Percentiles rank a stretch among this genome's conserved stretches.
Conservation (phyloP, 2,113 vertebrate genomes). For the Elaphurus davidianus region DNA sequence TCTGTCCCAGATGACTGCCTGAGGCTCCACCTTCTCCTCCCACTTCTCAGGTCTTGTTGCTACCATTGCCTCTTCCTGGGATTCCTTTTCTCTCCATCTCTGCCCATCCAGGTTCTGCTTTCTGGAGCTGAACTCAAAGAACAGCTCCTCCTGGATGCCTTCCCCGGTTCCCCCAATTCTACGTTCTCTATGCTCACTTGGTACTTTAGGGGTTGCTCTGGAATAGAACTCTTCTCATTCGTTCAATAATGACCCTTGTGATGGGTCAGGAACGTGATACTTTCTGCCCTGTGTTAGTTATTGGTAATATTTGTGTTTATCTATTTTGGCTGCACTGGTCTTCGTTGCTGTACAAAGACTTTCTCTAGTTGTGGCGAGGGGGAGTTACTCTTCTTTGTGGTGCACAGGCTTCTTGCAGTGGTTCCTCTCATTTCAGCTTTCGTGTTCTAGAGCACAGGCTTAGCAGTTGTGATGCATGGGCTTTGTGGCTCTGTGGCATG, state of each 20-base stretch:
- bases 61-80: not conserved
- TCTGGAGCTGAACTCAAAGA: not conserved
- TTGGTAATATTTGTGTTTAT: not conserved
- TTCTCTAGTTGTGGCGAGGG: not conserved
- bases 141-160: not conserved
- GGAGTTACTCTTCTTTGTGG: not conserved
- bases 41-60: not conserved
- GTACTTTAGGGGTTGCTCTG: not conserved
- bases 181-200: not conserved
- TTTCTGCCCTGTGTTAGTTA: not conserved
- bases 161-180: not conserved
- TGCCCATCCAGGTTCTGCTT: not conserved
- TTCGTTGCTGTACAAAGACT: not conserved
- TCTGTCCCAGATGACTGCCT: not conserved
- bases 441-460: not conserved
- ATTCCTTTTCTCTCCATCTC: not conserved
- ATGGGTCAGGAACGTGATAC: no score
- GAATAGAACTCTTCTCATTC: not conserved
- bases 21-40: no score
- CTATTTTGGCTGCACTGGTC: not conserved
- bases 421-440: not conserved
- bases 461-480: not conserved
- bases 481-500: fast-evolving
- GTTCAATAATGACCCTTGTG: not conserved
- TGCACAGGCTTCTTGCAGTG: not conserved